phyloP scores from a whole-genome alignment of 2,888 invertebrate species.

The Lamellibrachia columna region DNA sequence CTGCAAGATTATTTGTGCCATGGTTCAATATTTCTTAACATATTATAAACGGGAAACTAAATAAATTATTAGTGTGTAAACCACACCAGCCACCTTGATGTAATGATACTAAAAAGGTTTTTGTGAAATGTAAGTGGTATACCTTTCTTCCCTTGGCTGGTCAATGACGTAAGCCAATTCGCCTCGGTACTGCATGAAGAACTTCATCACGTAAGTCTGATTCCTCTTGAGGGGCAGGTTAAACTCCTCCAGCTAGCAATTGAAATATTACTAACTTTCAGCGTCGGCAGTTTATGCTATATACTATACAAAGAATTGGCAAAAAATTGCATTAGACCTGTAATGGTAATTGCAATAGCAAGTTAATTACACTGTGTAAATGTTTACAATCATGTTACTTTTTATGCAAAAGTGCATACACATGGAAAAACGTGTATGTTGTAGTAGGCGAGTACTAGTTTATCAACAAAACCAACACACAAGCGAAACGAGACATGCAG shows the following conservation, averaged over 20 bases:
- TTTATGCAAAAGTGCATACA: neutral
- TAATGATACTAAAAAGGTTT: neutral
- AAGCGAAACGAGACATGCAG: no score
- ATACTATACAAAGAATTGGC: neutral
- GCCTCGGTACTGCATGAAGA: conserved; percentile 42
- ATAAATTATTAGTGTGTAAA: neutral
- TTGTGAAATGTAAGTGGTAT: neutral
- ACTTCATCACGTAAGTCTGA: conserved; percentile 44
- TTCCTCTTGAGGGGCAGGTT: conserved; percentile 45
- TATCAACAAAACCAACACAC: no score
- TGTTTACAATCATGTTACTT: no score
- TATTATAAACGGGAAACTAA: neutral
- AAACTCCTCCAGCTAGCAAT: conserved; percentile 35
- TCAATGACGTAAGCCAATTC: conserved; percentile 39
- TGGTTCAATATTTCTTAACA: no score
- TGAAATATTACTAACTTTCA: neutral
- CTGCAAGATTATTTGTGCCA: no score
- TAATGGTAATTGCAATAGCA: neutral
- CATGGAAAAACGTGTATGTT: no score
- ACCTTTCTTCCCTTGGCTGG: conserved; percentile 27
- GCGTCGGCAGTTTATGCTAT: no score
- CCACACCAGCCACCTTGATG: neutral
- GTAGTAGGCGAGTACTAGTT: no score
- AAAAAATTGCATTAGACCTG: neutral
- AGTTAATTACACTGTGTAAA: no score